Conservation (phyloP, 2,888 invertebrate genomes). For the Eristalis tenax region DNA sequence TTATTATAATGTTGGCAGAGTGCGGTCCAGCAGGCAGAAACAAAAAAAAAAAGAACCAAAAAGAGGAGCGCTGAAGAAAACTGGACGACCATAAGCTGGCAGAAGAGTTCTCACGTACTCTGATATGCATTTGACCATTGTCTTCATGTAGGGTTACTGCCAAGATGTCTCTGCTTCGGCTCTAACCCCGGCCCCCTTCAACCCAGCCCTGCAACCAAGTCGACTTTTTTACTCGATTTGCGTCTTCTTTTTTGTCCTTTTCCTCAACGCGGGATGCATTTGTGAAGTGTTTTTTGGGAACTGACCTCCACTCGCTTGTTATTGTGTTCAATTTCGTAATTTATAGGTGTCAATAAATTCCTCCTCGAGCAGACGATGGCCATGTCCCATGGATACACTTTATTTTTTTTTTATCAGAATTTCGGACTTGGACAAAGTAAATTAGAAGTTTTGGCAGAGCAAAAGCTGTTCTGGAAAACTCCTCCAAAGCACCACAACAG, state of each 20-base stretch:
- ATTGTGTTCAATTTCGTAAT: slow-evolving; percentile 77
- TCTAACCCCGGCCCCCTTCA: slow-evolving; percentile 28
- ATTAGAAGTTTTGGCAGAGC: slow-evolving; percentile 58
- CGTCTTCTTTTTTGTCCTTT: slow-evolving; percentile 20
- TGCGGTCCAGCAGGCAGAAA: slow-evolving; percentile 53
- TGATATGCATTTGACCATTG: slow-evolving; percentile 72
- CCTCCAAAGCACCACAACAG: background rate
- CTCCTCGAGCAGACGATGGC: slow-evolving; percentile 67
- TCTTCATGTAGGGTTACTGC: slow-evolving; percentile 71
- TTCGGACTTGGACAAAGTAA: slow-evolving; percentile 59
- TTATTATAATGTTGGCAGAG: slow-evolving; percentile 72
- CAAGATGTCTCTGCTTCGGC: slow-evolving; percentile 67
- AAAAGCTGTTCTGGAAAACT: slow-evolving; percentile 17
- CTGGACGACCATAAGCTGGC: slow-evolving; percentile 70
- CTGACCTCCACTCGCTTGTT: slow-evolving; percentile 71
- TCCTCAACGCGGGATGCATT: slow-evolving; percentile 66
- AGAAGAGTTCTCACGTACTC: slow-evolving; percentile 71
- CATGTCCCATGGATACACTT: slow-evolving; percentile 45
- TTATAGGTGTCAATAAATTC: slow-evolving; percentile 79
- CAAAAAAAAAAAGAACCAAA: slow-evolving; percentile 12
- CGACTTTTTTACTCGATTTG: background rate
- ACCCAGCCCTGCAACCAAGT: slow-evolving; percentile 24
- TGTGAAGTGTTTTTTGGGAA: slow-evolving; percentile 67
- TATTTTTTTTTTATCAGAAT: slow-evolving; percentile 49
- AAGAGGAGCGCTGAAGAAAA: slow-evolving; percentile 40